Conservation (phyloP, 2,888 invertebrate genomes). For the Phortica magna region DNA sequence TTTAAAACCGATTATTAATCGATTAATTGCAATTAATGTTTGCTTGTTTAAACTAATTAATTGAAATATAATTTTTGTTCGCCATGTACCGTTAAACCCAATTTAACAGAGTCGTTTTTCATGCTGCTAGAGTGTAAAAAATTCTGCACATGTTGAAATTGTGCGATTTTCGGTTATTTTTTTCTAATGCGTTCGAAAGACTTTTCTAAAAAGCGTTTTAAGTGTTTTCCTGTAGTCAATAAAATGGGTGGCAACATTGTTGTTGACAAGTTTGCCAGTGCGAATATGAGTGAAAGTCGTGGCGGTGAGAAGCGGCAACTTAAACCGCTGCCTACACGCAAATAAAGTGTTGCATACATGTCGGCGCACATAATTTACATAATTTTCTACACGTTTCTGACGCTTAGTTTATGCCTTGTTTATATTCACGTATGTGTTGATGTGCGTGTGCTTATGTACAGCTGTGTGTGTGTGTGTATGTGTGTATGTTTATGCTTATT, state of each 20-base stretch:
- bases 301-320: background rate
- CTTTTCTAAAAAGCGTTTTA: constrained; percentile 5
- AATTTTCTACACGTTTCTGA: constrained; percentile 34
- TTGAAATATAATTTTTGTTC: no score
- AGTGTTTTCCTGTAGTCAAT: constrained; percentile 14
- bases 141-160: background rate
- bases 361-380: constrained; percentile 64
- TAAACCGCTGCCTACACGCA: constrained; percentile 46
- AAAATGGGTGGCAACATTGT: background rate
- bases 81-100: no score
- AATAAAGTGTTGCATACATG: constrained; percentile 61
- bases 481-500: constrained; percentile 40
- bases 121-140: no score
- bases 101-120: no score
- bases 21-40: no score
- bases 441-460: constrained; percentile 31
- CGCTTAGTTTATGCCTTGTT: background rate
- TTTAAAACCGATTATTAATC: no score
- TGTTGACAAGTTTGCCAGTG: constrained; percentile 9
- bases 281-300: constrained; percentile 1
- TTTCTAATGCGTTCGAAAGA: background rate
- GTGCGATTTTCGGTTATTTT: background rate
- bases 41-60: no score
- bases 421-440: background rate
- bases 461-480: constrained; percentile 23